These are phyloP conservation scores for Thermophis baileyi DNA, from an alignment of 2,113 vertebrate species.

Conservation along the genomic window DNA sequence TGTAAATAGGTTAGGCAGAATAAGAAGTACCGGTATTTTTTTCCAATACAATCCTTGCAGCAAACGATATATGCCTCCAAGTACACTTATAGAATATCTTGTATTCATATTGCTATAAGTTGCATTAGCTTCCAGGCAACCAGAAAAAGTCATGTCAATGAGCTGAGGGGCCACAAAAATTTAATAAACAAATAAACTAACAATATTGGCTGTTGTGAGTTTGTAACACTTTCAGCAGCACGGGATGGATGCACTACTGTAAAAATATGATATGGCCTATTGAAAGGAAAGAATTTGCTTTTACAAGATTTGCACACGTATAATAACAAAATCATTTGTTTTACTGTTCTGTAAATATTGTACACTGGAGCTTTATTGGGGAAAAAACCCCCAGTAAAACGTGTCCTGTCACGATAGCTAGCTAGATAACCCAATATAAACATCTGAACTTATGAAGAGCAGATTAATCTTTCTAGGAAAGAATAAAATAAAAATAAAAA, in stretches of 20 bases:
- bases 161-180: neutral
- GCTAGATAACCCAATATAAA: neutral
- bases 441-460: neutral
- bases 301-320: neutral
- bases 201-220: neutral
- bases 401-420: neutral
- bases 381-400: neutral
- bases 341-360: neutral
- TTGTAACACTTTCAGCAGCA: neutral
- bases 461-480: neutral
- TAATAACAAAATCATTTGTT: neutral
- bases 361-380: neutral
- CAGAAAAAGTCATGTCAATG: neutral
- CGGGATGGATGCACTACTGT: neutral
- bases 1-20: neutral
- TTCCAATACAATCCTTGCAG: neutral
- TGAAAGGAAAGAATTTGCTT: neutral
- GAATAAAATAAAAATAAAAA: neutral
- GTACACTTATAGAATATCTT: neutral
- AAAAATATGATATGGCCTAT: neutral
- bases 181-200: neutral
- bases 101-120: neutral
- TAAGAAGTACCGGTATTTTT: neutral
- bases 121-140: neutral
- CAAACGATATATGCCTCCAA: neutral